Base-by-base conservation (phyloP, 2,797 vertebrate species). In the Tolypeutes matacus region DNA sequence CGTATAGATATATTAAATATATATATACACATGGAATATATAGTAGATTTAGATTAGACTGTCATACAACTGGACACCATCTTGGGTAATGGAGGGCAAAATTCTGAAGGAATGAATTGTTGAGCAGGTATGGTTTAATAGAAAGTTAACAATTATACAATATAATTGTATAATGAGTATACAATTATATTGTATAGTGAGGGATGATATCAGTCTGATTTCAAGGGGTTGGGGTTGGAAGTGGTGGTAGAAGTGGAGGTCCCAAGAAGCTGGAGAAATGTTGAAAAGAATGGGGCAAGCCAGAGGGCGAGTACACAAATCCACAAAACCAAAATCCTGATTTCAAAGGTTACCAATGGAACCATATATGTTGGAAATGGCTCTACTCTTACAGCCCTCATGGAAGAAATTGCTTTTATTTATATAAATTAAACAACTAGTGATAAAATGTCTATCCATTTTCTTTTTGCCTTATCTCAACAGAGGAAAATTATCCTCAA, bases 381-480 rank as follows among this genome's bases (percentile, higher is more conserved):
- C 85, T 49, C 49, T 3, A n/a, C 7, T 56, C 29, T 58, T 80
- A 67, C 31, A 84, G 23, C 13, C 4, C 31, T 88, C 42, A 39
- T 14, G 2, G 62, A 93, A 90, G 77, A 85, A 87, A 85, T 49
- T n/a, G 21, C 13, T 86, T 96, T 64, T 94, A 69, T 78, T 96
- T 91, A 64, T 86, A 72, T 67, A 91, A 95, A 83, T 5, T 3
- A 89, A 88, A 72, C 83, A 56, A 62, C 72, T 75, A 84, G 58
- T 84, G 70, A 89, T 77, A 72, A 89, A 95, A 85, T 69, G 11
- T 49, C 25, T 87, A 39, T 31, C 25, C 14, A 18, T 83, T 85
- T 87, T 49, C 82, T 76, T 94, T 90, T 86, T 86, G 25, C 73
- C 13, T 82, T 58, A 56, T 95, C 49, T 92, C 65, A 81, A 7